phyloP scores from a whole-genome alignment of 2,797 vertebrate species.

The Myotis daubentonii region DNA sequence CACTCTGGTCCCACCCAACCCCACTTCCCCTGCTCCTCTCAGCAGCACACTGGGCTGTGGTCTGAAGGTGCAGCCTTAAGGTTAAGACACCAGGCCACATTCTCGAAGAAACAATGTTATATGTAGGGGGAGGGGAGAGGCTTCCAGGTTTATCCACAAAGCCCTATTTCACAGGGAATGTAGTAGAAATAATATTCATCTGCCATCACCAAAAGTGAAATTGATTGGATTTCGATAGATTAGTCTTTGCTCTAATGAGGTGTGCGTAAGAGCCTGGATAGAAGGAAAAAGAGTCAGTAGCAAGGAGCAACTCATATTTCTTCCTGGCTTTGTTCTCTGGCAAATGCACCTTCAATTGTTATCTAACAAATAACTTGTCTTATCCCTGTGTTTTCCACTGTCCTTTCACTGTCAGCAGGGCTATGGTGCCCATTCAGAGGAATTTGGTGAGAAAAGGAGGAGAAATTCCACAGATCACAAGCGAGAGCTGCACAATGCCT shows the following conservation, averaged over 20 bases:
- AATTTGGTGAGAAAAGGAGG: neutral
- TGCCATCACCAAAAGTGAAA: conserved; percentile 44
- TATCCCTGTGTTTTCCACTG: neutral
- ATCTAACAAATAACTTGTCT: neutral
- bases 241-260: conserved; percentile 55
- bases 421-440: neutral
- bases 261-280: neutral
- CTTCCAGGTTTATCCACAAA: neutral
- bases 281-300: neutral
- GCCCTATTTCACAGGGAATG: conserved; percentile 30
- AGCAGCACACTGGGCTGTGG: neutral
- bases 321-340: conserved; percentile 34
- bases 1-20: neutral
- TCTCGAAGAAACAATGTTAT: neutral
- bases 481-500: neutral
- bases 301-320: neutral
- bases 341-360: neutral
- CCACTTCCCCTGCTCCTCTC: neutral
- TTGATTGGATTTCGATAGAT: conserved; percentile 49
- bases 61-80: neutral
- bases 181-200: conserved; percentile 48
- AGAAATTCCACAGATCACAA: neutral
- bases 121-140: neutral
- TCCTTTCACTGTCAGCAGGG: neutral
- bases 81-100: neutral